phyloP scores from a whole-genome alignment of 2,113 vertebrate species.

The Salvelinus fontinalis region DNA sequence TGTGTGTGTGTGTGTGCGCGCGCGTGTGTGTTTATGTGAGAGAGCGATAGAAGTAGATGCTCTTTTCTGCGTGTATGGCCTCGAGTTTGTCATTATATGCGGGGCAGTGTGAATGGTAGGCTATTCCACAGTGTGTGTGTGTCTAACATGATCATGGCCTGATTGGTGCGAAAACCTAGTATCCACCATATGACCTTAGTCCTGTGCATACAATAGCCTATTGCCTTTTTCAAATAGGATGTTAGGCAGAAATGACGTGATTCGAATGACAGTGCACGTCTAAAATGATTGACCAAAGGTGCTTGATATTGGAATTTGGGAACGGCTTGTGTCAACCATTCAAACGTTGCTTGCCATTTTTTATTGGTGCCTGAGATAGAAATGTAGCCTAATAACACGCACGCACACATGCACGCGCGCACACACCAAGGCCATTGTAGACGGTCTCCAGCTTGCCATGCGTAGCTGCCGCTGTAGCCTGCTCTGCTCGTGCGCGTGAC shows the following conservation, averaged over 20 bases:
- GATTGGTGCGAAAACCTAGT: conserved; percentile 15
- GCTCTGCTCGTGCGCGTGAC: too few relatives aligned
- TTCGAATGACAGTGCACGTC: conserved; percentile 67
- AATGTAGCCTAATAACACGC: background rate
- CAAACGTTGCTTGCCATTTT: background rate
- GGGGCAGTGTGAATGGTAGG: background rate
- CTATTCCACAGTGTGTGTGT: conserved; percentile 1
- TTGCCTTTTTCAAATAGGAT: conserved; percentile 2
- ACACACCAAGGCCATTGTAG: conserved; percentile 6
- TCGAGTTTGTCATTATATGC: background rate
- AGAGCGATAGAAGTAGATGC: background rate
- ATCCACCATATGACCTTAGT: conserved; percentile 47
- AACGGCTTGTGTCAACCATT: background rate
- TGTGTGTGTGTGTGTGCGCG: conserved; percentile 4
- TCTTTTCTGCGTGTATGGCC: background rate
- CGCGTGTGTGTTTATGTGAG: conserved; percentile 11
- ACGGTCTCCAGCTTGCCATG: background rate
- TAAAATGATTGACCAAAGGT: conserved; percentile 48
- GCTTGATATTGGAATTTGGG: conserved; percentile 7
- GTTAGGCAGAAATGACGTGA: conserved; percentile 62
- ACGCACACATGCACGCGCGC: background rate
- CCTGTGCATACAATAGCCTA: conserved; percentile 4
- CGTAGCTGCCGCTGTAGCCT: too few relatives aligned
- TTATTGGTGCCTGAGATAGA: background rate
- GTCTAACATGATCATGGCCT: background rate